Base-by-base conservation (phyloP, 2,113 vertebrate genomes). In the Neofelis nebulosa region DNA sequence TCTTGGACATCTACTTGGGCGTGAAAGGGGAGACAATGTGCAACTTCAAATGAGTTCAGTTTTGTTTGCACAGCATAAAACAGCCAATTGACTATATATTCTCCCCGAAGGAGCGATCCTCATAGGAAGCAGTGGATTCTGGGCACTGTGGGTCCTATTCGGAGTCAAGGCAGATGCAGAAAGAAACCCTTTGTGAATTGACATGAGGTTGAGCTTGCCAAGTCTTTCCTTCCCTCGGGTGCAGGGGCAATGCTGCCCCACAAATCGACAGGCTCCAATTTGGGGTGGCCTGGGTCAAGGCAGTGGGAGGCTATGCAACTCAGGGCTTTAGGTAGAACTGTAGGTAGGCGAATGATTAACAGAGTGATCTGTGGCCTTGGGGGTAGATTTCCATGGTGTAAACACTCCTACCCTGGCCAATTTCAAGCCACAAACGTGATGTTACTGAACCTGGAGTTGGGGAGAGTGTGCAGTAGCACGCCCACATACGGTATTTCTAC, bases 291-390 rank as follows among this genome's bases (percentile, higher is more conserved):
- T 68, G 45, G 23, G 38, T 41, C 57, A 65, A 0, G 27, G 38
- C 4, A 0, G 21, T 2, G 23, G 57, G 61, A 15, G 31, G 29
- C 18, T 19, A 48, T 0, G 0, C 18, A 41, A 10, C 12, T 61
- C n/a, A 73, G 63, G 55, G 76, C 27, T 52, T 87, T 50, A 48
- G 71, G 48, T 0, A 38, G 50, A 61, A 8, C 2, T 14, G 41
- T 5, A 36, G 7, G 21, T 41, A 45, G 55, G 69, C 21, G 18
- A 74, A 69, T 27, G 38, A 33, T 52, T 48, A 73, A 31, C 36
- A 50, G 10, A 18, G 57, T 78, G 55, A 65, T 13, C 2, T 66
- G 36, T 13, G 65, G 78, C 1, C 2, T 74, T 15, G 80, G 45
- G 45, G 7, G 27, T n/a, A 33, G 1, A 57, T 93, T 74, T 78